A percentile compares a stretch with the other conserved stretches of the same genome.
phyloP scores from a whole-genome alignment of 2,113 vertebrate genomes.

The Dipodomys merriami region DNA sequence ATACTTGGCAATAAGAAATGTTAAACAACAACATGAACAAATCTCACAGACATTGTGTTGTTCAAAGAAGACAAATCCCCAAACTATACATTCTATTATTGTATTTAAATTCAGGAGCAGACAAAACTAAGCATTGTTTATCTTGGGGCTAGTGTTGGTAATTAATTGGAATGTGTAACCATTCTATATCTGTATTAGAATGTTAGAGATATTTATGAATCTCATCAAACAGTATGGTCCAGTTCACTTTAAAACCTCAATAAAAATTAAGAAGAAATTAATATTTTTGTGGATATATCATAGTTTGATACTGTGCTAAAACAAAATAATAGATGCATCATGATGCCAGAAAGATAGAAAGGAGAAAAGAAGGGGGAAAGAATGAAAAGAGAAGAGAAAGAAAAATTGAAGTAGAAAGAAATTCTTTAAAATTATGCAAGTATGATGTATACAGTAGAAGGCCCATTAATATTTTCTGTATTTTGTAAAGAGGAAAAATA shows the following conservation, averaged over 20 bases:
- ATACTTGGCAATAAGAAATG: not conserved
- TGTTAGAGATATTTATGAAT: not conserved
- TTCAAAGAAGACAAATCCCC: not conserved
- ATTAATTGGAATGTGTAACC: not conserved
- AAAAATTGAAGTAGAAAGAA: not conserved
- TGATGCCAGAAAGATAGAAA: not conserved
- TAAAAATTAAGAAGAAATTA: not conserved
- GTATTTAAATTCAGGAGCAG: not conserved
- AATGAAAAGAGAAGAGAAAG: rapidly evolving
- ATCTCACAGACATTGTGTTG: not conserved
- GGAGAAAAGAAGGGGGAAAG: rapidly evolving
- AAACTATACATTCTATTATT: not conserved
- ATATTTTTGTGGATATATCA: not conserved
- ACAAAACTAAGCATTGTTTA: not conserved
- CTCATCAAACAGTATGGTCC: not conserved
- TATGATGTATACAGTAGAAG: not conserved
- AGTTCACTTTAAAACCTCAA: not conserved
- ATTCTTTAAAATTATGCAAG: too few species aligned
- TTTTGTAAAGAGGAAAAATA: not conserved
- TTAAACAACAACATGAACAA: not conserved
- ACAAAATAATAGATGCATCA: not conserved
- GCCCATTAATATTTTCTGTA: not conserved
- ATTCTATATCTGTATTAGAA: not conserved
- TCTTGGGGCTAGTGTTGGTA: not conserved
- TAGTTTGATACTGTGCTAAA: not conserved